Percentiles rank a stretch among this genome's conserved stretches.
Conservation (phyloP, 1,140 invertebrate species). For the Cotesia vestalis region DNA sequence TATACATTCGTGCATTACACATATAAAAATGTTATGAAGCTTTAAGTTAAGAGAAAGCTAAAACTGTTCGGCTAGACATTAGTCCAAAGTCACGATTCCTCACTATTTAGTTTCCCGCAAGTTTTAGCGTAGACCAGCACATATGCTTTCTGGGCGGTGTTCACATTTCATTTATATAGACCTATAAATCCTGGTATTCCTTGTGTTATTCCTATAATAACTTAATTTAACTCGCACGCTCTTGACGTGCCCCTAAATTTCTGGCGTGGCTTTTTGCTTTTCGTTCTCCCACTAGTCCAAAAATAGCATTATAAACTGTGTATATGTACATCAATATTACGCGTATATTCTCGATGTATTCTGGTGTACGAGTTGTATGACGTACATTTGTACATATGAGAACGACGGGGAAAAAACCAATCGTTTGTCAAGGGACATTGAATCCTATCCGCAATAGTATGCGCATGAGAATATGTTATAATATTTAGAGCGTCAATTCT, state of each 20-base stretch:
- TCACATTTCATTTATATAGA: conserved; percentile 14
- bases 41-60: no score
- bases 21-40: no score
- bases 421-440: conserved; percentile 30
- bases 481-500: conserved; percentile 24
- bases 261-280: conserved; percentile 7
- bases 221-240: no score
- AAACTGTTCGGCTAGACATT: no score
- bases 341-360: neutral
- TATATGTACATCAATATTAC: neutral
- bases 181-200: neutral
- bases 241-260: neutral
- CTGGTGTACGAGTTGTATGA: neutral
- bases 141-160: neutral
- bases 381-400: neutral
- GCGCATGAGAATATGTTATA: conserved; percentile 14
- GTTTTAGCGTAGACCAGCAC: neutral
- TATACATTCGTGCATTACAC: no score
- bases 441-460: neutral
- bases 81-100: neutral
- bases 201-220: neutral
- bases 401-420: neutral
- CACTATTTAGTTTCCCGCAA: conserved; percentile 2
- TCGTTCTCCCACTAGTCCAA: conserved; percentile 20
- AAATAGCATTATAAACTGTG: conserved; percentile 10